These are phyloP conservation scores for Melanostigma gelatinosum DNA, from an alignment of 2,113 vertebrate species.

Conservation along the genomic window DNA sequence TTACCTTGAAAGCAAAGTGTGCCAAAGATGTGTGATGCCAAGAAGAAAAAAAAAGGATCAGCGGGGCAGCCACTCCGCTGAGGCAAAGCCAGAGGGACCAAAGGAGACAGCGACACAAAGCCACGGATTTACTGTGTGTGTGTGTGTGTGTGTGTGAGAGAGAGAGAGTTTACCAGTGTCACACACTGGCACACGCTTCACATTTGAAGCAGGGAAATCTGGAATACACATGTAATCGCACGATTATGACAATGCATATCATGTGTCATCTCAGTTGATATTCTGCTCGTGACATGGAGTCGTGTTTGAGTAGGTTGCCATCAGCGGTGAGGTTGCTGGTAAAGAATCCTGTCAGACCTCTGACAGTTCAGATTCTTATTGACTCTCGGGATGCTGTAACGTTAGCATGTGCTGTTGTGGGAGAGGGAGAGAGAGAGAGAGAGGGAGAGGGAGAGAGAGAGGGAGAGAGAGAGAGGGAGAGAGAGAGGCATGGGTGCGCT, in stretches of 20 bases:
- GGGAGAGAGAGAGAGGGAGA: background rate
- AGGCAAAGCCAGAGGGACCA: conserved; percentile 76
- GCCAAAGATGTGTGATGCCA: conserved; percentile 51
- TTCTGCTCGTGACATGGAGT: conserved; percentile 56
- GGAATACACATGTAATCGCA: conserved; percentile 81
- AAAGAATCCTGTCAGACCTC: conserved; percentile 40
- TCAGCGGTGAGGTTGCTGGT: conserved; percentile 45
- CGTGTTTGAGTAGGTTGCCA: conserved; percentile 46
- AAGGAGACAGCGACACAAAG: conserved; percentile 80
- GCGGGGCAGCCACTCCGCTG: conserved; percentile 54
- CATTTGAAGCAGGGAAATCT: conserved; percentile 70
- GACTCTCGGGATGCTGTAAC: conserved; percentile 38
- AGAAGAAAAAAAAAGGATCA: conserved; percentile 51
- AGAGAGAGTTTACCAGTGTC: conserved; percentile 43
- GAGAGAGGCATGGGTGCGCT: background rate
- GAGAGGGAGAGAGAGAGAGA: background rate
- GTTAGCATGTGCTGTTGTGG: conserved; percentile 10
- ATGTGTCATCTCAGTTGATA: conserved; percentile 79
- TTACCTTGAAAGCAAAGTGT: conserved; percentile 54
- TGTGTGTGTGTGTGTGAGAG: conserved; percentile 42
- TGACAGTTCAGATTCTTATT: conserved; percentile 51
- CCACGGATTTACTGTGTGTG: conserved; percentile 68
- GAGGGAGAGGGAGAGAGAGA: too few species aligned
- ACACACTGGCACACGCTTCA: conserved; percentile 59
- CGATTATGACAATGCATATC: conserved; percentile 81